Conservation (phyloP, 2,888 invertebrate species). For the Tridacna gigas region DNA sequence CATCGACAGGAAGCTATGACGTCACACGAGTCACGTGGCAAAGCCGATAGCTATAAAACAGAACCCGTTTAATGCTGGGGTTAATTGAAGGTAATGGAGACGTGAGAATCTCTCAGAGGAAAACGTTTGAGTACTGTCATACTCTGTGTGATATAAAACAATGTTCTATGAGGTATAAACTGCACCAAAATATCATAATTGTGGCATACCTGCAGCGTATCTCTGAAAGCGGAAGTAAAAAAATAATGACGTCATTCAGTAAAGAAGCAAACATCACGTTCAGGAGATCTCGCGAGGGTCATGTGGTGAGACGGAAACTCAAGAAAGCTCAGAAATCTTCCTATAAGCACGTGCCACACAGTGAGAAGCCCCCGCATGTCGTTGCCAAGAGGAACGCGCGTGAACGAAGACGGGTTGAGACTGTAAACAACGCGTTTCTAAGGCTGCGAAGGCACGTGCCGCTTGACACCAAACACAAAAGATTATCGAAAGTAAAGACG, state of each 20-base stretch:
- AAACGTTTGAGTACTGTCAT: too few species aligned
- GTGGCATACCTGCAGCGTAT: too few species aligned
- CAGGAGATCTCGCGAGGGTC: conserved; percentile 43
- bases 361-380: conserved; percentile 87
- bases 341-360: conserved; percentile 84
- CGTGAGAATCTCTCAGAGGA: too few species aligned
- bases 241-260: conserved; percentile 61
- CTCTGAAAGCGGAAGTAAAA: neutral
- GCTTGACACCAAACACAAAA: conserved; percentile 85
- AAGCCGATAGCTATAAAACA: neutral
- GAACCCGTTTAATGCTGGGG: neutral
- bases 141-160: too few species aligned
- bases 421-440: conserved; percentile 88
- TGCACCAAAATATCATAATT: too few species aligned
- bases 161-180: too few species aligned
- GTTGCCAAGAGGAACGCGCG: conserved; percentile 88
- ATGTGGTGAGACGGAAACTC: conserved; percentile 35
- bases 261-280: conserved; percentile 35
- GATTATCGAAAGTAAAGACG: conserved; percentile 89
- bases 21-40: neutral
- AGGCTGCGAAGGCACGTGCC: conserved; percentile 88
- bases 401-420: conserved; percentile 88
- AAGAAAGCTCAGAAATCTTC: conserved; percentile 62
- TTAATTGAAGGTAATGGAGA: neutral
- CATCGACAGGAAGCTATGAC: conserved; percentile 14